phyloP scores from a whole-genome alignment of 2,797 vertebrate species.

The Calcarius lapponicus region DNA sequence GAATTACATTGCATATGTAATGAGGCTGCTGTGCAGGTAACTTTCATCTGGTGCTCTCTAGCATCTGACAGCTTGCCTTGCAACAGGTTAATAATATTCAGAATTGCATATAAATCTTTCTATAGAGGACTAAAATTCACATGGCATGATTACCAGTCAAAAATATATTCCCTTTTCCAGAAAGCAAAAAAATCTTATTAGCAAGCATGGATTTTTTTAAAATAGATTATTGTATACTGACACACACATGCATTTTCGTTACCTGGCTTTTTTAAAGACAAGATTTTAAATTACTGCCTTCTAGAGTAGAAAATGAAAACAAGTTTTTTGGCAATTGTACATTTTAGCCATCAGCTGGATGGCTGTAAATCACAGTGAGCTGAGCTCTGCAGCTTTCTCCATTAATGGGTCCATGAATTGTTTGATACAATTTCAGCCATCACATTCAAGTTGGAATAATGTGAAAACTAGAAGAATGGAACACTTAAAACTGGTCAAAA shows the following conservation, averaged over 20 bases:
- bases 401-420: background rate
- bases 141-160: background rate
- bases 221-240: background rate
- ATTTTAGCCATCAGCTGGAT: background rate
- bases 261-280: background rate
- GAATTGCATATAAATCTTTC: constrained; percentile 19
- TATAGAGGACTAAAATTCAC: background rate
- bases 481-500: background rate
- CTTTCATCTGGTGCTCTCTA: background rate
- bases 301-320: background rate
- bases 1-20: background rate
- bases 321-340: background rate
- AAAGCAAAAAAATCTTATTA: background rate
- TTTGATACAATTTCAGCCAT: background rate
- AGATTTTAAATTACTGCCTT: background rate
- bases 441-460: background rate
- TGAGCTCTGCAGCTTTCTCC: background rate
- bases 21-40: background rate
- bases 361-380: background rate
- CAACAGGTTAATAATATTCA: constrained; percentile 19
- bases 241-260: background rate
- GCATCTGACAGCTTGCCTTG: background rate
- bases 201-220: background rate
- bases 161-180: background rate
- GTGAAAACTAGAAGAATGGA: background rate